Percentiles rank a stretch among this genome's conserved stretches.
These are phyloP conservation scores for Poecile atricapillus DNA, from an alignment of 2,113 vertebrate genomes.

Conservation along the genomic window DNA sequence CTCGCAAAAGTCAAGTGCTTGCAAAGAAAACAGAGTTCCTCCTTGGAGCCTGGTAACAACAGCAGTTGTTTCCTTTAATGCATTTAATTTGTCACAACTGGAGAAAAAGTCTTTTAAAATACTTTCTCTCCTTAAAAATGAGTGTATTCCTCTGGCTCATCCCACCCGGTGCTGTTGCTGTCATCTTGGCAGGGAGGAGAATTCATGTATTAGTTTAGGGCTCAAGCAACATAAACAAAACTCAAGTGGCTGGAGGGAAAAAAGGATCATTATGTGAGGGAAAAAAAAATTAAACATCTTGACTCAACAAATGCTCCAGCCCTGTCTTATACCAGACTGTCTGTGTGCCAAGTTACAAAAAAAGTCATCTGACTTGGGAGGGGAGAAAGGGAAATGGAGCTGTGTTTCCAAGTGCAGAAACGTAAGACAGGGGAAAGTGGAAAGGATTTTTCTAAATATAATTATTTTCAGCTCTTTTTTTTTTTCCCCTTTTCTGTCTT, in stretches of 20 bases:
- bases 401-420: conserved; percentile 30
- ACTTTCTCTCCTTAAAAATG: neutral
- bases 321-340: conserved; percentile 71
- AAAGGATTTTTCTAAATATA: conserved; percentile 54
- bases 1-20: neutral
- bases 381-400: conserved; percentile 9
- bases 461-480: conserved; percentile 60
- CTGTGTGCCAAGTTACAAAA: conserved; percentile 57
- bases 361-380: conserved; percentile 63
- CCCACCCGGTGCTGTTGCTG: conserved; percentile 1
- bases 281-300: conserved; percentile 71
- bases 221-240: conserved; percentile 75
- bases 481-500: neutral
- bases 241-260: conserved; percentile 73
- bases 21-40: neutral
- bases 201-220: conserved; percentile 69
- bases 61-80: conserved; percentile 3
- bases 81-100: conserved; percentile 17
- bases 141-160: neutral
- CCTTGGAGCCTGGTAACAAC: neutral
- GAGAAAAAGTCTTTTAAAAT: neutral
- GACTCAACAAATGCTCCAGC: conserved; percentile 60
- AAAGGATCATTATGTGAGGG: conserved; percentile 76
- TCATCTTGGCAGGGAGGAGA: conserved; percentile 55
- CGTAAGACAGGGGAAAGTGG: conserved; percentile 58